These are phyloP conservation scores for Pelmatolapia mariae DNA, from an alignment of 2,113 vertebrate species.

Conservation along the genomic window DNA sequence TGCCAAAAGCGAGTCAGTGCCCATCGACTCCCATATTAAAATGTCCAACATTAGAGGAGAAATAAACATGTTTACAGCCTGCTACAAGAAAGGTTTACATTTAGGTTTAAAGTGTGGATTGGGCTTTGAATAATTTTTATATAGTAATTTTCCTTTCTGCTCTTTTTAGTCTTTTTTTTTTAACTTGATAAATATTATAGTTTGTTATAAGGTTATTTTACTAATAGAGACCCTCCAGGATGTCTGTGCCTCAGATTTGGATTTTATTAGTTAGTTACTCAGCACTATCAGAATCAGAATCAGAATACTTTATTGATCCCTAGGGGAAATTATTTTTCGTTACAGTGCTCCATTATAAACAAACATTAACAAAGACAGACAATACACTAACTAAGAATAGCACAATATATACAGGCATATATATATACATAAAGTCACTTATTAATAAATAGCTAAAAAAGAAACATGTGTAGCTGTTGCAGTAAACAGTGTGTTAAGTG, in stretches of 20 bases:
- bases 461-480: too few relatives aligned
- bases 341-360: too few relatives aligned
- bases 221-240: neutral
- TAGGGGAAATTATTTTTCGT: too few relatives aligned
- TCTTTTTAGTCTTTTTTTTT: neutral
- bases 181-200: neutral
- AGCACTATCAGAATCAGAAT: too few relatives aligned
- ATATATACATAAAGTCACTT: too few relatives aligned
- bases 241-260: neutral
- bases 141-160: neutral
- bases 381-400: too few relatives aligned
- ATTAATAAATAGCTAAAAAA: too few relatives aligned
- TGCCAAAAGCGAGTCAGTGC: neutral
- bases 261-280: neutral
- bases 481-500: too few relatives aligned
- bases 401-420: too few relatives aligned
- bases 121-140: neutral
- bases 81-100: neutral
- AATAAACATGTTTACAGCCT: neutral
- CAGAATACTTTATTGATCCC: too few relatives aligned
- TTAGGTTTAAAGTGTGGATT: fast-evolving
- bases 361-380: too few relatives aligned
- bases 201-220: neutral
- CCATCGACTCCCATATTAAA: neutral
- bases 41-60: neutral